Conservation (phyloP, 2,113 vertebrate genomes). For the Hassar affinis region DNA sequence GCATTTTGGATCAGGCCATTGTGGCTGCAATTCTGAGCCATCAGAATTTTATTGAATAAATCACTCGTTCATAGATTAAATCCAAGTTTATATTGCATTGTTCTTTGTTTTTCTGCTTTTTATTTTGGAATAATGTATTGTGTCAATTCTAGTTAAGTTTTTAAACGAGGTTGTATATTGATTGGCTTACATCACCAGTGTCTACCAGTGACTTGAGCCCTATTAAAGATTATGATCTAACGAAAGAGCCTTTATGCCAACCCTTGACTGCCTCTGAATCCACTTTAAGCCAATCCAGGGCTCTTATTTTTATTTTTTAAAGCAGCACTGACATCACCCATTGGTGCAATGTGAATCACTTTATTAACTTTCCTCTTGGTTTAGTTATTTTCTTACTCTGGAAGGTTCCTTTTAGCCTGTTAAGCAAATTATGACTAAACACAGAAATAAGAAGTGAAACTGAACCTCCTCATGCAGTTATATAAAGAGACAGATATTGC, state of each 20-base stretch:
- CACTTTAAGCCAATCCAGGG: neutral
- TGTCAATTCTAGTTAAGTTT: neutral
- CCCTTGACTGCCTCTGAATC: neutral
- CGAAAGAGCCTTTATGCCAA: neutral
- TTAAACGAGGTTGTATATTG: neutral
- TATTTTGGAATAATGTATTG: neutral
- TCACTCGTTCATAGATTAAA: neutral
- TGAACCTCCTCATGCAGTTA: neutral
- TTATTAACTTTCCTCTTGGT: neutral
- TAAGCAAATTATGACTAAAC: neutral
- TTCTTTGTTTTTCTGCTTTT: neutral
- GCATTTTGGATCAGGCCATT: neutral
- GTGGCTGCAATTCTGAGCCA: neutral
- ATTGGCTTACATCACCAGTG: neutral
- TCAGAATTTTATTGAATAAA: too few relatives aligned
- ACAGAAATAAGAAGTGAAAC: slow-evolving; percentile 1
- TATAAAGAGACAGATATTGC: neutral
- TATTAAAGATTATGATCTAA: neutral
- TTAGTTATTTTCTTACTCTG: neutral
- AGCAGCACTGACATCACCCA: neutral
- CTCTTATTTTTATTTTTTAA: neutral
- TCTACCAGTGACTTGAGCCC: neutral
- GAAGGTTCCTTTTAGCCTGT: neutral
- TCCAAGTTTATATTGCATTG: neutral
- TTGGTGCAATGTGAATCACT: neutral